Conservation (phyloP, 2,888 invertebrate genomes). For the Thecophora atra region DNA sequence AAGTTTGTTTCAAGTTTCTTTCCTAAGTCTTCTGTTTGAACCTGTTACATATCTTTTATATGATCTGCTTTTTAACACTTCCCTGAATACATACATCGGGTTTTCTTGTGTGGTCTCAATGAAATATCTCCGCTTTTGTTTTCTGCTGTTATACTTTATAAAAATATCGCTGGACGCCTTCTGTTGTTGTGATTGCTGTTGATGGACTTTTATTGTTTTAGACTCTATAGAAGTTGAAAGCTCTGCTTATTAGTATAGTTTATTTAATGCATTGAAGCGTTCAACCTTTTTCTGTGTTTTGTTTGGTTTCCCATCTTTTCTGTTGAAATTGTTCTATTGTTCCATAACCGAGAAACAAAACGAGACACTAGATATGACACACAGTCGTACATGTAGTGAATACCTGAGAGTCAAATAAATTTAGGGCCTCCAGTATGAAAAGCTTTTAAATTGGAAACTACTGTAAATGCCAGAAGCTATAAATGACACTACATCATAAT, state of each 20-base stretch:
- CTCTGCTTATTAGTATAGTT: constrained; percentile 2
- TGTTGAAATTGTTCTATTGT: background rate
- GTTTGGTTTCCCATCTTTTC: background rate
- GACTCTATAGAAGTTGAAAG: background rate
- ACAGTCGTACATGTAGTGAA: background rate
- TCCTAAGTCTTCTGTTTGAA: constrained; percentile 14
- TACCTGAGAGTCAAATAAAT: background rate
- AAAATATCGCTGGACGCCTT: too few species aligned
- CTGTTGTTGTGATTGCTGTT: too few species aligned
- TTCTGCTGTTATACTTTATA: too few species aligned
- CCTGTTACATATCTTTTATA: too few species aligned
- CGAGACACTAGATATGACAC: background rate
- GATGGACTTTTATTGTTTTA: constrained; percentile 1
- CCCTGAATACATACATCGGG: too few species aligned
- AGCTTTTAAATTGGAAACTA: too few species aligned
- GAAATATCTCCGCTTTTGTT: too few species aligned
- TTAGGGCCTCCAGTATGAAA: too few species aligned
- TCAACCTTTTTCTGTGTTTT: background rate
- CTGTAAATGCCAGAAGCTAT: too few species aligned
- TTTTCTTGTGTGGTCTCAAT: too few species aligned
- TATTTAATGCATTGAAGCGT: constrained; percentile 4
- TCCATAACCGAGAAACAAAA: background rate
- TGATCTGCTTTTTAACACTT: too few species aligned
- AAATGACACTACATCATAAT: too few species aligned
- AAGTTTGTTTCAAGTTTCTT: background rate